These are phyloP conservation scores for Noctilio leporinus DNA, from an alignment of 2,113 vertebrate species.

Conservation along the genomic window DNA sequence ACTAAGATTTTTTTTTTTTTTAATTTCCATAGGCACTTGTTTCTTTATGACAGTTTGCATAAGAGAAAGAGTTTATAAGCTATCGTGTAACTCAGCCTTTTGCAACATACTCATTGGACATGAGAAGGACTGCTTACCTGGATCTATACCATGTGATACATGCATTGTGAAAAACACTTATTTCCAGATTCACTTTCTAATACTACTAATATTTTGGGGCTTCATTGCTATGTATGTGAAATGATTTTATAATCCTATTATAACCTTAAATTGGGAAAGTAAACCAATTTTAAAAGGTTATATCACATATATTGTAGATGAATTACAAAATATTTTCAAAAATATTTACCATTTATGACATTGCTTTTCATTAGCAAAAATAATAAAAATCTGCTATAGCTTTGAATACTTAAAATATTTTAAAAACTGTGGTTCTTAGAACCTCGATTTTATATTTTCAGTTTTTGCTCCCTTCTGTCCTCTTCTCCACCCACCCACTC, in stretches of 20 bases:
- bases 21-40: neutral
- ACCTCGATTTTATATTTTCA: too few relatives aligned
- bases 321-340: neutral
- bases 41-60: neutral
- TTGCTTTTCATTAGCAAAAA: neutral
- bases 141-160: neutral
- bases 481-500: too few relatives aligned
- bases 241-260: neutral
- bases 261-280: neutral
- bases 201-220: neutral
- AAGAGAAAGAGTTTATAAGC: neutral
- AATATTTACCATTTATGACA: neutral
- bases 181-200: neutral
- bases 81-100: neutral
- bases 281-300: neutral
- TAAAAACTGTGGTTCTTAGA: neutral
- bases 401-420: neutral
- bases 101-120: neutral
- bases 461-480: too few relatives aligned
- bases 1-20: neutral
- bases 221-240: neutral
- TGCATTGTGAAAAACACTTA: neutral
- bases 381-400: neutral
- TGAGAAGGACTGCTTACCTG: neutral
- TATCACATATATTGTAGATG: neutral